Conservation (phyloP, 2,888 invertebrate species). For the Melanostoma mellinum region DNA sequence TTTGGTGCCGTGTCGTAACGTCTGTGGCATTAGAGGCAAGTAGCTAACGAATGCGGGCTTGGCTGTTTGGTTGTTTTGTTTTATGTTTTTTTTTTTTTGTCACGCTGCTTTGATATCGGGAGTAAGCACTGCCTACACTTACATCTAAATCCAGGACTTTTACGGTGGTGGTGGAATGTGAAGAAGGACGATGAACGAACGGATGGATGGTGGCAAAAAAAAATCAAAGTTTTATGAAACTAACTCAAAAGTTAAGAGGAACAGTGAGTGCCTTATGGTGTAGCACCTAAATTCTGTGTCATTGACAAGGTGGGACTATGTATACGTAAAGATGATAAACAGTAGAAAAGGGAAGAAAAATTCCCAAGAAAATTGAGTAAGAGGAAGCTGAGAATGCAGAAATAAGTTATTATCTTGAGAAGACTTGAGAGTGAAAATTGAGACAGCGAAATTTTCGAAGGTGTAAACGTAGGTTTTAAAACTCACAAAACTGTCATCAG, state of each 20-base stretch:
- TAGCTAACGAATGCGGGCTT: slow-evolving; percentile 70
- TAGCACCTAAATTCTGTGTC: slow-evolving; percentile 60
- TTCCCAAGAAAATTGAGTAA: slow-evolving; percentile 4
- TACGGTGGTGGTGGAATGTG: slow-evolving; percentile 36
- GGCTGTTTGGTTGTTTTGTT: slow-evolving; percentile 55
- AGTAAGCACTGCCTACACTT: slow-evolving; percentile 69
- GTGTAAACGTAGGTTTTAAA: too few relatives aligned
- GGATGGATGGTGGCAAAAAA: slow-evolving; percentile 29
- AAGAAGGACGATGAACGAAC: slow-evolving; percentile 53
- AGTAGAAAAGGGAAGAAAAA: slow-evolving; percentile 58
- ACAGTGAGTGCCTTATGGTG: slow-evolving; percentile 67
- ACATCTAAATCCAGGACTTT: slow-evolving; percentile 65
- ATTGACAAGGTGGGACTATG: slow-evolving; percentile 21
- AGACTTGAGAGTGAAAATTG: slow-evolving; percentile 27
- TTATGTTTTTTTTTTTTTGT: slow-evolving; percentile 54
- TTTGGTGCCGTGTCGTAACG: slow-evolving; percentile 72
- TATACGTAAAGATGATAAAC: slow-evolving; percentile 5
- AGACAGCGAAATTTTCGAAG: background rate
- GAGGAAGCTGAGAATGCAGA: slow-evolving; percentile 13
- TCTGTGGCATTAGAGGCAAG: slow-evolving; percentile 70
- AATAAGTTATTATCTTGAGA: slow-evolving; percentile 21
- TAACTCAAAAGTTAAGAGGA: slow-evolving; percentile 67
- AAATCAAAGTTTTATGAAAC: slow-evolving; percentile 71
- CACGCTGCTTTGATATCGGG: slow-evolving; percentile 63
- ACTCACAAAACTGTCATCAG: too few relatives aligned